These are phyloP conservation scores for Nesoenas mayeri DNA, from an alignment of 2,113 vertebrate genomes.

Conservation along the genomic window DNA sequence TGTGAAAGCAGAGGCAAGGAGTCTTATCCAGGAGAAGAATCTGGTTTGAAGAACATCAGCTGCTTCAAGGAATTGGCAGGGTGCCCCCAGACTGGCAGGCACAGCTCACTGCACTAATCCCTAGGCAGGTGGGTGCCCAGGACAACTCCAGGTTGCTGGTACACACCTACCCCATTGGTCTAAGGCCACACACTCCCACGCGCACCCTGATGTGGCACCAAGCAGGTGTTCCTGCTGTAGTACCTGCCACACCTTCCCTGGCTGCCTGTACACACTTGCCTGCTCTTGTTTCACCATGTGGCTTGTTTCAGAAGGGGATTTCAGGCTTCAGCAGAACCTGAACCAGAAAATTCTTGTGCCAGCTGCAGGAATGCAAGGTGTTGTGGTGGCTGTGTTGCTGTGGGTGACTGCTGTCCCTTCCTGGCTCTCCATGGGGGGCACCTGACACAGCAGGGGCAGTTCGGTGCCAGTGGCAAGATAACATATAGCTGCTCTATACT, in stretches of 20 bases:
- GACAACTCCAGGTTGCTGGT: neutral
- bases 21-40: neutral
- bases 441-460: neutral
- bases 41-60: neutral
- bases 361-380: neutral
- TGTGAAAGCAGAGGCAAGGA: neutral
- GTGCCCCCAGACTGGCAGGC: neutral
- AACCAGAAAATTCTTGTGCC: neutral
- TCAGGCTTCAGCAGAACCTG: neutral
- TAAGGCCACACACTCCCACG: neutral
- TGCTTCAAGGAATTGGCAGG: constrained; percentile 13
- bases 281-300: fast-evolving
- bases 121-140: neutral
- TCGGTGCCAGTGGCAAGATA: neutral
- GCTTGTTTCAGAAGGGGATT: neutral
- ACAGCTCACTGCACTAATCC: neutral
- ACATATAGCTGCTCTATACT: neutral
- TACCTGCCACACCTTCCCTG: neutral
- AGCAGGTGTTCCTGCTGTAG: neutral
- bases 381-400: neutral
- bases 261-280: neutral
- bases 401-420: neutral
- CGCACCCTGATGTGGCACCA: neutral
- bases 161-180: neutral
- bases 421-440: neutral